Evolutionary conservation across 2,797 vertebrate genomes (phyloP).

Genomic region (Morus bassanus): DNA sequence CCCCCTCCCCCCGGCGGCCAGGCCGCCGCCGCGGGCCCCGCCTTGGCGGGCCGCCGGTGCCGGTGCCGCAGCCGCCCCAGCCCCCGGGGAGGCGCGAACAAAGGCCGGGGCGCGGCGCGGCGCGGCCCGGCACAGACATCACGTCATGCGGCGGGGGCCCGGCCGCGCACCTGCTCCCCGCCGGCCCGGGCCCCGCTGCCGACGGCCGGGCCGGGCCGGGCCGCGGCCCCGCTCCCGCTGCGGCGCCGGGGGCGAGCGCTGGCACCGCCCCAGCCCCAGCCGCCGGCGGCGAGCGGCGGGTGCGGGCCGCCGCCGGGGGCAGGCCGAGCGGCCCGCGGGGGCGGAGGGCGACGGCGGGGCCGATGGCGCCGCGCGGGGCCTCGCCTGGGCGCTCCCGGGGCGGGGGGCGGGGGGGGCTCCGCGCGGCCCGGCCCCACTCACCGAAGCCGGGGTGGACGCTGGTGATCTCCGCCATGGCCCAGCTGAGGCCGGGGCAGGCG

Average conservation of each 20-base stretch:
- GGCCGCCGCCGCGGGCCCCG: not conserved
- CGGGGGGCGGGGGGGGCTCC: not conserved
- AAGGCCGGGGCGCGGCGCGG: slow-evolving; percentile 53
- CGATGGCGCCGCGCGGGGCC: not conserved
- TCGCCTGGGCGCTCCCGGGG: no score
- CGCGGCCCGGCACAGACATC: slow-evolving; percentile 65
- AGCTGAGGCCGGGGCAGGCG: slow-evolving; percentile 2
- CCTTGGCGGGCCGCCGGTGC: not conserved
- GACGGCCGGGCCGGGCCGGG: not conserved
- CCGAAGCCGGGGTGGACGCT: slow-evolving; percentile 74
- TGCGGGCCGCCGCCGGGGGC: not conserved
- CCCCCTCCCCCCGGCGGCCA: not conserved
- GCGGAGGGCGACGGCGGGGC: not conserved
- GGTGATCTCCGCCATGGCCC: slow-evolving; percentile 79
- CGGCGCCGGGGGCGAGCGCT: not conserved
- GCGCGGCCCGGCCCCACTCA: slow-evolving; percentile 50
- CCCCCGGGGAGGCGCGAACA: not conserved
- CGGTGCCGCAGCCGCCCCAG: not conserved
- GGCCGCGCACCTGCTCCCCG: not conserved
- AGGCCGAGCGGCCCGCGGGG: not conserved
- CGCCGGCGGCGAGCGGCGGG: no score
- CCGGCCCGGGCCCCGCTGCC: not conserved
- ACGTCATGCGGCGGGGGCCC: slow-evolving; percentile 66
- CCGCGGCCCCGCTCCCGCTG: not conserved
- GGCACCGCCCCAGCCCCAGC: not conserved